These are phyloP conservation scores for Drosophila putrida DNA, from an alignment of 2,888 invertebrate genomes.

Conservation along the genomic window DNA sequence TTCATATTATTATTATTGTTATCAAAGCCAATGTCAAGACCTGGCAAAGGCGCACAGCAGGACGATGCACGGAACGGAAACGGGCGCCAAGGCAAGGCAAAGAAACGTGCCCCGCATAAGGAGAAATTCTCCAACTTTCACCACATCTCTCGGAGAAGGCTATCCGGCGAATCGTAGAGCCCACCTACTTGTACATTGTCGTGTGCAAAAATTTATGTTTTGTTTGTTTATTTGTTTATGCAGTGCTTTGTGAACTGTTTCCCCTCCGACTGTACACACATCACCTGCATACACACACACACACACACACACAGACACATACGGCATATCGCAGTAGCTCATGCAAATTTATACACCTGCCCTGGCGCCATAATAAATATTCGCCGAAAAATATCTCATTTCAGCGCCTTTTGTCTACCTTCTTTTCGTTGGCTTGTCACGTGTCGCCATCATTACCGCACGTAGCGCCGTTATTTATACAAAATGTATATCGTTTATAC, in stretches of 20 bases:
- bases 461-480: constrained; percentile 83
- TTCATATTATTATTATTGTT: constrained; percentile 74
- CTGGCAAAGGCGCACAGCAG: constrained; percentile 31
- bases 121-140: constrained; percentile 15
- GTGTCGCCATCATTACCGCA: constrained; percentile 84
- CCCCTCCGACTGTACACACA: constrained; percentile 1
- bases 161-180: constrained; percentile 8
- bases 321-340: constrained; percentile 57
- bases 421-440: constrained; percentile 81
- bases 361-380: constrained; percentile 73
- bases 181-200: constrained; percentile 36
- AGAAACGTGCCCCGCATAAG: constrained; percentile 66
- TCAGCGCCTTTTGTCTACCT: constrained; percentile 76
- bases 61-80: constrained; percentile 44
- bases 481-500: constrained; percentile 77
- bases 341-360: constrained; percentile 78
- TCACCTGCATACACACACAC: constrained; percentile 4
- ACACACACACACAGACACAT: constrained; percentile 12
- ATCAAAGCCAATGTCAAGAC: constrained; percentile 73
- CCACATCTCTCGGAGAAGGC: neutral
- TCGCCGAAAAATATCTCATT: constrained; percentile 74
- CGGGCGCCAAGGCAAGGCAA: constrained; percentile 31
- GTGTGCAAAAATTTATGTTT: constrained; percentile 72
- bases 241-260: constrained; percentile 68
- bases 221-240: constrained; percentile 79